Evolutionary conservation across 2,888 invertebrate genomes (phyloP).

Genomic region (Hypena proboscidalis): DNA sequence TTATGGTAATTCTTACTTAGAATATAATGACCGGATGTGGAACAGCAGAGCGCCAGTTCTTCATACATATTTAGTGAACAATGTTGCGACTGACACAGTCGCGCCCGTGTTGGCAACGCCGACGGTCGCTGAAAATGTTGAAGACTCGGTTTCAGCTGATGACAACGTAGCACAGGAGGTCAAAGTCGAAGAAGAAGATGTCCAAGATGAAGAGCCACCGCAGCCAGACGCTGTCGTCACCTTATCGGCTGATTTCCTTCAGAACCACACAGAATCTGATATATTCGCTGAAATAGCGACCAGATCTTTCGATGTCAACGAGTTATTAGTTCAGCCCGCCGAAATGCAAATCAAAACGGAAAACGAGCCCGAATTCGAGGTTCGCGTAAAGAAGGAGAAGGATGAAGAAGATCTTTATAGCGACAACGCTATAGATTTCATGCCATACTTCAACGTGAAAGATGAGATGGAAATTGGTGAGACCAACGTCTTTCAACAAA

Average conservation of each 20-base stretch:
- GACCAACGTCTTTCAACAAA: slow-evolving; percentile 81
- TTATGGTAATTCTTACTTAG: slow-evolving; percentile 58
- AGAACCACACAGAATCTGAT: slow-evolving; percentile 68
- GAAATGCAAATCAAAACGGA: slow-evolving; percentile 78
- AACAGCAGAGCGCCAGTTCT: slow-evolving; percentile 66
- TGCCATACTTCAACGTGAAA: slow-evolving; percentile 72
- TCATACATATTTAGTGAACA: slow-evolving; percentile 82
- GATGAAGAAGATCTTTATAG: slow-evolving; percentile 69
- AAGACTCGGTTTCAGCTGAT: slow-evolving; percentile 74
- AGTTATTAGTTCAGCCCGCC: slow-evolving; percentile 66
- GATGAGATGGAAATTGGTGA: slow-evolving; percentile 67
- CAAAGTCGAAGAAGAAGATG: slow-evolving; percentile 72
- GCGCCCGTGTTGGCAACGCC: slow-evolving; percentile 65
- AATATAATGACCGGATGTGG: slow-evolving; percentile 78
- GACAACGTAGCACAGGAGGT: slow-evolving; percentile 79
- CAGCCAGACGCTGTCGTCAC: slow-evolving; percentile 71
- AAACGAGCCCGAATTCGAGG: slow-evolving; percentile 50
- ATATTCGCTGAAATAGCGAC: slow-evolving; percentile 74
- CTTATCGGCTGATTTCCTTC: slow-evolving; percentile 68
- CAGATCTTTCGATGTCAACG: slow-evolving; percentile 78
- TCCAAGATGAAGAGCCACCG: slow-evolving; percentile 25
- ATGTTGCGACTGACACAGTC: slow-evolving; percentile 78
- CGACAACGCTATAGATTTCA: slow-evolving; percentile 78
- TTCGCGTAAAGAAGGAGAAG: slow-evolving; percentile 67
- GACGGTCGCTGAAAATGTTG: slow-evolving; percentile 56